A percentile compares a stretch with the other conserved stretches of the same genome.
These are phyloP conservation scores for Harpagoxenus sublaevis DNA, from an alignment of 2,888 invertebrate genomes.

Conservation along the genomic window DNA sequence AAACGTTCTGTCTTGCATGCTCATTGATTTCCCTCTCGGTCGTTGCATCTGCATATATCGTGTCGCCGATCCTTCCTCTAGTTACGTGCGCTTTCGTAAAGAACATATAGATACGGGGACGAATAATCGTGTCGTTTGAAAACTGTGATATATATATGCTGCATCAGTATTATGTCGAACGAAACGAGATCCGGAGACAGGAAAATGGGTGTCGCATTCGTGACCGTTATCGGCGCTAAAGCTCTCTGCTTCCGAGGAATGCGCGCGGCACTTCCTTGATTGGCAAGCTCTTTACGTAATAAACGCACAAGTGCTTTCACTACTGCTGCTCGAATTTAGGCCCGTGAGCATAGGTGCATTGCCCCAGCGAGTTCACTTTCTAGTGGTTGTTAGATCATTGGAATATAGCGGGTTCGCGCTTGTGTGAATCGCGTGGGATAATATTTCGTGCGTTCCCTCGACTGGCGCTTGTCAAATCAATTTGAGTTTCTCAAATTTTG, in stretches of 20 bases:
- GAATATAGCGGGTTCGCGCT: conserved; percentile 45
- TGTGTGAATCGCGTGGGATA: background rate
- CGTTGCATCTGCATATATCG: background rate
- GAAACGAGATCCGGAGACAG: conserved; percentile 14
- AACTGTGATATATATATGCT: background rate
- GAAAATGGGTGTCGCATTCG: conserved; percentile 3
- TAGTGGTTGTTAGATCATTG: conserved; percentile 69
- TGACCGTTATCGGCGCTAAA: background rate
- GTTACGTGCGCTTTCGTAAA: background rate
- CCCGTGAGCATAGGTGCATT: conserved; percentile 63
- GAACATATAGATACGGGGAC: background rate
- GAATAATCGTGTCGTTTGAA: background rate
- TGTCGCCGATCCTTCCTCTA: background rate
- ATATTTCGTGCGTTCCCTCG: conserved; percentile 31
- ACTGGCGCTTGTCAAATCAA: conserved; percentile 1
- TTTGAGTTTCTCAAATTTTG: background rate
- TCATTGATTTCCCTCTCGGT: conserved; percentile 19
- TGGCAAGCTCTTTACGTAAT: conserved; percentile 51
- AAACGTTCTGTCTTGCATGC: background rate
- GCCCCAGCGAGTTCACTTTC: conserved; percentile 72
- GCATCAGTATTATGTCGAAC: background rate
- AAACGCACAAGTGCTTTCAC: conserved; percentile 69
- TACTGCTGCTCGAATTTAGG: conserved; percentile 63
- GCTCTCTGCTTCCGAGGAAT: conserved; percentile 22
- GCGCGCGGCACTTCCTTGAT: conserved; percentile 39